Evolutionary conservation across 2,113 vertebrate genomes (phyloP).

Genomic region (Silurus asotus): DNA sequence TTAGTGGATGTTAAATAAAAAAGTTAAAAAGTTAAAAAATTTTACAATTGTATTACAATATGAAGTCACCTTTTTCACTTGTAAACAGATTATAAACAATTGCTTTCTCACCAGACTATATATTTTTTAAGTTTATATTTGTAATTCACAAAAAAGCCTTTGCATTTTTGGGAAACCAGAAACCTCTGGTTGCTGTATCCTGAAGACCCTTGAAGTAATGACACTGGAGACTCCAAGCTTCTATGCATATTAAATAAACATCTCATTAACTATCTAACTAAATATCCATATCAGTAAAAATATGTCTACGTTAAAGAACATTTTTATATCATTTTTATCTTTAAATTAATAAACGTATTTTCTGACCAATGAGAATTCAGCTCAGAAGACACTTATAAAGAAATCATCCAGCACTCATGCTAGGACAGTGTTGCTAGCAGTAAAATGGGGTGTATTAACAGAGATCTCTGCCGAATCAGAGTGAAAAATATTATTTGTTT

Average conservation of each 20-base stretch:
- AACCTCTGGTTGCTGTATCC: neutral
- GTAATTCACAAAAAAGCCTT: neutral
- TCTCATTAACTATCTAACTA: too few species aligned
- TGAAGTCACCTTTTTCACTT: neutral
- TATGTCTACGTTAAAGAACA: neutral
- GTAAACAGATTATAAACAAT: neutral
- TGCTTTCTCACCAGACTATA: neutral
- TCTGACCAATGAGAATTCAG: neutral
- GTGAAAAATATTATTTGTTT: neutral
- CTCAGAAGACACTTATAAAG: neutral
- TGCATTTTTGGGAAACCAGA: neutral
- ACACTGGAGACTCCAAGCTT: neutral
- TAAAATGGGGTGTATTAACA: neutral
- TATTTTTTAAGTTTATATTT: neutral
- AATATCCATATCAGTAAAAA: neutral
- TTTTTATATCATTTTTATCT: too few species aligned
- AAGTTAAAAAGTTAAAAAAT: too few species aligned
- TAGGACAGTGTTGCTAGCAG: neutral
- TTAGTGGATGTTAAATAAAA: too few species aligned
- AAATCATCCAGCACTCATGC: neutral
- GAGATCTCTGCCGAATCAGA: neutral
- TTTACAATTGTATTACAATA: too few species aligned
- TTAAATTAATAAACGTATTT: neutral
- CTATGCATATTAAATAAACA: neutral
- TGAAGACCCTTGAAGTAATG: neutral